Conservation (phyloP, 2,113 vertebrate genomes). For the Dryoscopus gambensis region DNA sequence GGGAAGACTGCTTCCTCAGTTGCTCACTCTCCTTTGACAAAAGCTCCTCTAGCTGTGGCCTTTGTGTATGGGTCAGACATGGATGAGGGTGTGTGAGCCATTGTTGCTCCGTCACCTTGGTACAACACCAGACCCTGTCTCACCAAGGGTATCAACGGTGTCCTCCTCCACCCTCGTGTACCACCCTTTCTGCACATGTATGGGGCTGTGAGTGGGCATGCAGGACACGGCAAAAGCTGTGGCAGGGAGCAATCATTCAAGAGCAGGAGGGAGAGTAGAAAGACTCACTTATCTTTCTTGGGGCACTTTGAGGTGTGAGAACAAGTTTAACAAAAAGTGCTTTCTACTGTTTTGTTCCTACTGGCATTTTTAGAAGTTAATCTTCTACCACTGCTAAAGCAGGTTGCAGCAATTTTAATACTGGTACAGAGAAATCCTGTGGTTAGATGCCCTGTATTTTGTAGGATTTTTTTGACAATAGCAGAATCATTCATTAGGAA, state of each 20-base stretch:
- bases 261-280: background rate
- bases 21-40: background rate
- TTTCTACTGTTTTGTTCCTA: background rate
- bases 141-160: accelerated
- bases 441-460: background rate
- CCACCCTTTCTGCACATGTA: background rate
- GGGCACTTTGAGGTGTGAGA: background rate
- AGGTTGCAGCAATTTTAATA: background rate
- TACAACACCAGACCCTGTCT: background rate
- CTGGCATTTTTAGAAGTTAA: background rate
- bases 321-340: background rate
- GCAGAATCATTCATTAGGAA: background rate
- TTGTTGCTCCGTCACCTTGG: background rate
- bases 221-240: background rate
- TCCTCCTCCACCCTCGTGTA: accelerated
- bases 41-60: background rate
- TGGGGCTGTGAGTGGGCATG: background rate
- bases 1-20: background rate
- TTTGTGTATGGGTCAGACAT: background rate
- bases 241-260: background rate
- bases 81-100: background rate
- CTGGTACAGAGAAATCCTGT: background rate
- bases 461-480: background rate
- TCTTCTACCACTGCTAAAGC: background rate
- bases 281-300: background rate